Conservation (phyloP, 1,140 invertebrate genomes). For the Rhyacophila brunnea region DNA sequence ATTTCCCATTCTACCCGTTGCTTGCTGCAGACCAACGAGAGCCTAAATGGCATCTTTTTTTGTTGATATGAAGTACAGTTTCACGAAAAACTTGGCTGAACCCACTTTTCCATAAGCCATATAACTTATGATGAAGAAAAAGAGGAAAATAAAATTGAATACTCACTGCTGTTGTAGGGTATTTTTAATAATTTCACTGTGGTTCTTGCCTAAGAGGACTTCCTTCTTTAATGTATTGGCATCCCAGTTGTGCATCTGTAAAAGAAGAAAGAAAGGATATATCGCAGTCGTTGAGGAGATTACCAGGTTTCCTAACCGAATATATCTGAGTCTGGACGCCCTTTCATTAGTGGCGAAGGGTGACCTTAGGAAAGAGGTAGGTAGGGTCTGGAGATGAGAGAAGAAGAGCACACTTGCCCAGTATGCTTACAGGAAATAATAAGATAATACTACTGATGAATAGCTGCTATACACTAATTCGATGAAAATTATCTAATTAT, state of each 20-base stretch:
- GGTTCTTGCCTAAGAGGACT: constrained; percentile 50
- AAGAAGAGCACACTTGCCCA: no score
- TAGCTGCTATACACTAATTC: no score
- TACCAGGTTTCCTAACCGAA: no score
- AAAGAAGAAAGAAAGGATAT: constrained; percentile 23
- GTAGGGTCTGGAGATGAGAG: no score
- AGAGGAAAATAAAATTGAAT: neutral
- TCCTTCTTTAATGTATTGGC: constrained; percentile 51
- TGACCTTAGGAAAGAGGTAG: no score
- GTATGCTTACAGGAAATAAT: no score
- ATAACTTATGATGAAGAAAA: neutral
- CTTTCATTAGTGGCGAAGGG: no score
- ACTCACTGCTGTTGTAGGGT: constrained; percentile 57
- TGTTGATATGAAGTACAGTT: neutral
- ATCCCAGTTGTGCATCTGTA: constrained; percentile 52
- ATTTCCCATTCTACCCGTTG: no score
- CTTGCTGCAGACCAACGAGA: neutral
- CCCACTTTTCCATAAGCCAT: neutral
- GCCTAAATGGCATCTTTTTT: neutral
- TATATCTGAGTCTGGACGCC: no score
- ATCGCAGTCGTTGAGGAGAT: no score
- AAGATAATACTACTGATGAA: no score
- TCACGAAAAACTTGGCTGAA: neutral
- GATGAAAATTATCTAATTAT: no score
- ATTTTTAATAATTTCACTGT: constrained; percentile 53